Evolutionary conservation across 2,888 invertebrate species (phyloP), one percentile per base, ranked within the genome.

Genomic region (Chrysina gloriosa): DNA sequence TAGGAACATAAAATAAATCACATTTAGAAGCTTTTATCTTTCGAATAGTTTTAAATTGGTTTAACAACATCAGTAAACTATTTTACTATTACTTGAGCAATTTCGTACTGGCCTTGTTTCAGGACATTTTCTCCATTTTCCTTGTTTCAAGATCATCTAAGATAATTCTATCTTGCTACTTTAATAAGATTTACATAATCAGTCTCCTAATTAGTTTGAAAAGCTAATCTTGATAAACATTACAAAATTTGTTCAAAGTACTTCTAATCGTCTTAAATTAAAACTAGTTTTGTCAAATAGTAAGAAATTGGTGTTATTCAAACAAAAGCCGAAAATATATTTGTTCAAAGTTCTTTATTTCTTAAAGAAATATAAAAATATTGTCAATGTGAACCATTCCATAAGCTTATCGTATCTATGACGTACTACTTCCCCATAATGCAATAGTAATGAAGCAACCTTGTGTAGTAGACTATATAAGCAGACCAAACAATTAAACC

Each of bases 1-100:
- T 70, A 75, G 71, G 58, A 61, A 61, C 58, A 61, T 61, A 61
- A 73, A 71, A 69, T 56, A 71, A 67, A 39, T 45, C 56, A 56
- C 47, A 56, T 66, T 66, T 66, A 66, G 58, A 66, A 58, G 63
- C 42, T 31, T 65, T 58, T 63, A 68, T 16, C 14, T 42, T 23
- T 61, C 27, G 14, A 42, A 45, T 27, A 27, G 45, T 25, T 58
- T 11, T 39, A 42, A 42, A 27, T 42, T n/a, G 45, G 11, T 42
- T 19, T 45, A 61, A 61, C 58, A 61, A 61, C 27, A 61, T 61
- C 58, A 61, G 58, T 61, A 42, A 61, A 61, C 16, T 61, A 61
- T 61, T 61, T 25, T 25, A 45, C 58, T 61, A 61, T 42, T 61
- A 31, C n/a, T 52, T 50, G 31, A 29, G 7, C 21, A 16, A 42